Evolutionary conservation across 2,113 vertebrate genomes (phyloP), one percentile per base, ranked within the genome.

Genomic region (Chitala chitala): DNA sequence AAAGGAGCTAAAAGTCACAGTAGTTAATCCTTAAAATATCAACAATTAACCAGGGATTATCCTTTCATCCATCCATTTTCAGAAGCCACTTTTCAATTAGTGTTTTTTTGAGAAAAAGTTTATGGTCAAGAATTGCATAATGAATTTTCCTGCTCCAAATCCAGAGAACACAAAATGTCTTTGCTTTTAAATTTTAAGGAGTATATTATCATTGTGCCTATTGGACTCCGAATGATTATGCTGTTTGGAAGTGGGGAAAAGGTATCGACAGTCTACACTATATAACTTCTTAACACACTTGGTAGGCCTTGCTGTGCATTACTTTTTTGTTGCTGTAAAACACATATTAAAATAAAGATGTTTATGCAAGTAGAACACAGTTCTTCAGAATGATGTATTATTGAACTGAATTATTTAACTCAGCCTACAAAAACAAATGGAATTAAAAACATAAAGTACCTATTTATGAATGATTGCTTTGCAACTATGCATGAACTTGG

Each of bases 401-500:
- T 22, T 20, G 0, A 4, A 40, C 33, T 66, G 38, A 46, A 66
- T 5, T 22, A 66, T 48, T 46, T 12, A 0, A 26, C 64, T 38
- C 15, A 55, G 6, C 7, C 3, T 55, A n/a, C n/a, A 12, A 46
- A 68, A 48, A 46, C 64, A 48, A 64, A 51, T 61, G 24, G 26
- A 31, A 36, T 73, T 50, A 64, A 50, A 53, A 64, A 15, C 9
- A 64, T 51, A 36, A 64, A 64, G 40, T 56, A 38, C 40, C 26
- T 61, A n/a, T 73, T 73, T 76, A 53, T 72, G 38, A 56, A 53
- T 56, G 69, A 64, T 76, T 76, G 55, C 31, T 24, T 24, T 66
- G 61, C 51, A 40, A 54, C 48, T 42, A 71, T 76, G 38, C 81
- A 82, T 8, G 74, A 81, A 82, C 85, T 86, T 87, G 38, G n/a